phyloP scores from a whole-genome alignment of 2,888 invertebrate species.

The Slavum lentiscoides region DNA sequence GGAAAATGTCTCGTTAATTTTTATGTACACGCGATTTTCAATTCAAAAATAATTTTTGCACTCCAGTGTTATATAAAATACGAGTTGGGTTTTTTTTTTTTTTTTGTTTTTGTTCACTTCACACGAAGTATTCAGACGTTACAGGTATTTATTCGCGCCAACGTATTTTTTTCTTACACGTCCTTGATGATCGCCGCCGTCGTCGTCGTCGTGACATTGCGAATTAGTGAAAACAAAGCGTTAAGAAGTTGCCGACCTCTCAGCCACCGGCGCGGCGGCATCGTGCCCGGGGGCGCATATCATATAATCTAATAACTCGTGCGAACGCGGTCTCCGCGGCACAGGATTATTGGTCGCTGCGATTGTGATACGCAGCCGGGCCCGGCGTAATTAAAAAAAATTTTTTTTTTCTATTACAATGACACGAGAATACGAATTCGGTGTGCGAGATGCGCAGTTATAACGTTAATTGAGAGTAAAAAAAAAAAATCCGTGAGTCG shows the following conservation, averaged over 20 bases:
- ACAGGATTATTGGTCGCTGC: conserved; percentile 13
- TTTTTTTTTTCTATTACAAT: conserved; percentile 27
- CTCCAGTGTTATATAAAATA: no score
- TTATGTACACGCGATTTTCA: no score
- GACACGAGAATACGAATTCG: conserved; percentile 27
- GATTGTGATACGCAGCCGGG: conserved; percentile 26
- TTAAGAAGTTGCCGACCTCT: conserved; percentile 51
- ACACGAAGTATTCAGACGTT: no score
- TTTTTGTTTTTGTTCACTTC: no score
- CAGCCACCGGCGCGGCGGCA: conserved; percentile 26
- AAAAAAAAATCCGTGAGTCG: not conserved
- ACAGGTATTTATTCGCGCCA: no score
- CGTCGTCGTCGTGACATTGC: conserved; percentile 36
- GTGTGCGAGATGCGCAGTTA: conserved; percentile 27
- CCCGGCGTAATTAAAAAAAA: conserved; percentile 31
- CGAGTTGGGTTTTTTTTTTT: no score
- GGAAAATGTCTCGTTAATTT: no score
- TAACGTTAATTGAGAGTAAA: conserved; percentile 27
- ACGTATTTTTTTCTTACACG: no score
- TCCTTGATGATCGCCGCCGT: no score
- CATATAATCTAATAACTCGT: not conserved
- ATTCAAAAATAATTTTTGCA: no score
- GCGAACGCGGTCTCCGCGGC: not conserved
- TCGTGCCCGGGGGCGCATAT: conserved; percentile 6
- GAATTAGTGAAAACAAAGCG: conserved; percentile 51